Conservation (phyloP, 2,888 invertebrate genomes). For the Drosophila limbata region DNA sequence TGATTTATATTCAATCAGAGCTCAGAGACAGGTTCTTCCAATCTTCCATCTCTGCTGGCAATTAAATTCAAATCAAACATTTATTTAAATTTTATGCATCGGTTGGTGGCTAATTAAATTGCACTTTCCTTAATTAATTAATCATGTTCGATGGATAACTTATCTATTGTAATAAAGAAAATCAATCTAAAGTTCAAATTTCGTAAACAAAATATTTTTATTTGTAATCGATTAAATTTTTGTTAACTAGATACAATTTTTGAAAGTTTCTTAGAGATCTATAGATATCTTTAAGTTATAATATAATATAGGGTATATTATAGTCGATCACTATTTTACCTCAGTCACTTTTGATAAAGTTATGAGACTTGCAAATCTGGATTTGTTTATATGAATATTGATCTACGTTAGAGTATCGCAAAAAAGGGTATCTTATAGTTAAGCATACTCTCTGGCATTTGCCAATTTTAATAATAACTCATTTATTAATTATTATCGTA, state of each 20-base stretch:
- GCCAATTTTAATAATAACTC: too few relatives aligned
- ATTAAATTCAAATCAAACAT: conserved; percentile 84
- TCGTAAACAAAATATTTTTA: too few relatives aligned
- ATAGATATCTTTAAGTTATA: background rate
- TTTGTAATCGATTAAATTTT: too few relatives aligned
- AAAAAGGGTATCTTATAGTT: too few relatives aligned
- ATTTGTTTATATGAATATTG: background rate
- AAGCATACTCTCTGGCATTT: too few relatives aligned
- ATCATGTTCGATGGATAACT: conserved; percentile 24
- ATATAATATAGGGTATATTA: background rate
- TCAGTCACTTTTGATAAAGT: background rate
- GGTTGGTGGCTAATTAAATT: conserved; percentile 76
- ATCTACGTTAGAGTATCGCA: background rate
- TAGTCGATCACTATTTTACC: background rate
- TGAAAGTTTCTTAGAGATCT: too few relatives aligned
- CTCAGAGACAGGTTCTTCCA: conserved; percentile 41
- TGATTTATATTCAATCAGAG: conserved; percentile 55
- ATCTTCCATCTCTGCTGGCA: conserved; percentile 42
- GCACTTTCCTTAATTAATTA: conserved; percentile 42
- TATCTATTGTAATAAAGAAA: background rate
- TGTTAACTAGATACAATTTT: too few relatives aligned
- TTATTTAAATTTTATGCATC: conserved; percentile 82
- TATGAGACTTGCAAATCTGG: background rate
- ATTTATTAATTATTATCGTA: too few relatives aligned
- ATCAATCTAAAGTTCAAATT: conserved; percentile 7